Conservation (phyloP, 2,113 vertebrate species). For the Thalassarche chlororhynchos region DNA sequence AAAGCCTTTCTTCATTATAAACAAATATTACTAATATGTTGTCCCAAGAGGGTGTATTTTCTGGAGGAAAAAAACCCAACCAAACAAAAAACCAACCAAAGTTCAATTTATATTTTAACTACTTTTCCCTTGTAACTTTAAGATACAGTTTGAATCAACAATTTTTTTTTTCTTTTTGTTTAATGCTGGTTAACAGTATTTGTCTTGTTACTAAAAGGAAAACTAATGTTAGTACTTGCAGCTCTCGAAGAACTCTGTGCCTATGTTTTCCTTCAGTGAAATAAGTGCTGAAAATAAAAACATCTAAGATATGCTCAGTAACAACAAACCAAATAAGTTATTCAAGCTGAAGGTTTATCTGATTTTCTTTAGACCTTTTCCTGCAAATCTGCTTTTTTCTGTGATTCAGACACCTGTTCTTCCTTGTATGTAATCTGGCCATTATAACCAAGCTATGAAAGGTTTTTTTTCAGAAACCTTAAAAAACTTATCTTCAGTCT, state of each 20-base stretch:
- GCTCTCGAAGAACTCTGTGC: not conserved
- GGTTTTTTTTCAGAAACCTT: not conserved
- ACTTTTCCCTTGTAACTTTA: not conserved
- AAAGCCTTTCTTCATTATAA: not conserved
- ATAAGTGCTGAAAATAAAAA: not conserved
- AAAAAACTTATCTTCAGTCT: not conserved
- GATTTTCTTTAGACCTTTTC: not conserved
- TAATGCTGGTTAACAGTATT: not conserved
- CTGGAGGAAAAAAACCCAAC: not conserved
- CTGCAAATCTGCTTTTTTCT: not conserved
- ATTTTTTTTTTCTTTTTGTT: not conserved
- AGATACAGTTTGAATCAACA: not conserved
- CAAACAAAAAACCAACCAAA: not conserved
- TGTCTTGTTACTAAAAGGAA: not conserved
- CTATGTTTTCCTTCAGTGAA: not conserved
- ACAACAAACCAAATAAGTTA: not conserved
- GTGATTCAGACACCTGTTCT: not conserved
- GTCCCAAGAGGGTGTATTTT: not conserved
- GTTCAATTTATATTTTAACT: not conserved
- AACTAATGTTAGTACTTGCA: not conserved
- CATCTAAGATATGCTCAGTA: not conserved
- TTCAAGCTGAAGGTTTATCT: not conserved
- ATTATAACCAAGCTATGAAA: not conserved
- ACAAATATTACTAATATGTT: not conserved
- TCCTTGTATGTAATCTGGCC: not conserved